Base-by-base conservation (phyloP, 2,888 invertebrate species). In the Cartodere bifasciata region DNA sequence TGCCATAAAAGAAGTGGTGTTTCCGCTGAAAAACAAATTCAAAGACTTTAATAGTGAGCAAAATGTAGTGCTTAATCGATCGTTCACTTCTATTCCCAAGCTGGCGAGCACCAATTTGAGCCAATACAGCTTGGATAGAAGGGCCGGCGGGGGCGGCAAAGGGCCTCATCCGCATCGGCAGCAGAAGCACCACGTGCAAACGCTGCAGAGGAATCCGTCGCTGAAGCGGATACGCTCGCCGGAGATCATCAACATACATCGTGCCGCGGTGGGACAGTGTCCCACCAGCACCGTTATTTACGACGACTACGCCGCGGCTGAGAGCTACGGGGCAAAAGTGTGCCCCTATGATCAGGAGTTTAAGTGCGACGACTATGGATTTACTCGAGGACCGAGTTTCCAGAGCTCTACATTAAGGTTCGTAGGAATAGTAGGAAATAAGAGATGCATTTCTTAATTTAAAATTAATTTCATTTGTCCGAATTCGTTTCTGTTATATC, bases 41-140 rank as follows among this genome's bases (percentile, higher is more conserved):
- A 38, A 37, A 26, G 45, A 44, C 37, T 48, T 44, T 34, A 45
- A 43, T 28, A 54, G 49, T 36, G 53, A 53, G 23, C 52, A 52
- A 32, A 51, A 53, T 32, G 47, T 52, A 24, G 41, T 37, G 29
- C 36, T 53, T 16, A 50, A 52, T 36, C 45, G 49, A 13, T 53
- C 51, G 31, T 53, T 51, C 39, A 45, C 47, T 14, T 50, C 54
- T 13, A 36, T 56, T 17, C 53, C 57, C 15, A 54, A 54, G 40
- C 42, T 55, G 32, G 56, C 52, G 29, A 43, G 39, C 37, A 44
- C 47, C 10, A 52, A 52, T 41, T 45, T 48, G 35, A 55, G 48
- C 39, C 63, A 65, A 40, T 64, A 60, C 43, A 64, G 65, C 41
- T 46, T 67, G 46, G 68, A 68, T 49, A 53, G 61, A 30, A 52